Percentiles rank a stretch among this genome's conserved stretches.
Conservation (phyloP, 1,140 invertebrate species). For the Phymorhynchus buccinoides region DNA sequence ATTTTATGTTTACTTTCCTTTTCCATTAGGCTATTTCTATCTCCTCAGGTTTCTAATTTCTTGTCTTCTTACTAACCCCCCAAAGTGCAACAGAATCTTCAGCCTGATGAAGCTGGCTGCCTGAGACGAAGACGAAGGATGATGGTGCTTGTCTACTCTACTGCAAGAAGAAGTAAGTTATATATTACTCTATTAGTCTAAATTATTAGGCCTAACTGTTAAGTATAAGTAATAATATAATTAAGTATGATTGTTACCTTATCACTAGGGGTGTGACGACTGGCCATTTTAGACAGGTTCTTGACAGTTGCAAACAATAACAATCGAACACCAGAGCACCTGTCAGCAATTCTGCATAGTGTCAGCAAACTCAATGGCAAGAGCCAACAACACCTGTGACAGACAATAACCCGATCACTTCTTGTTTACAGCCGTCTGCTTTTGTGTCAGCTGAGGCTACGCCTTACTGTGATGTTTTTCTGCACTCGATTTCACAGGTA, state of each 20-base stretch:
- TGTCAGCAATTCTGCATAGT: constrained; percentile 30
- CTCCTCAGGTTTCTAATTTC: too few relatives aligned
- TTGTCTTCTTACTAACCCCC: too few relatives aligned
- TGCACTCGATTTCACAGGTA: background rate
- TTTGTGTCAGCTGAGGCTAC: constrained; percentile 27
- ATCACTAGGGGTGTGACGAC: constrained; percentile 60
- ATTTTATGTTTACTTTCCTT: too few relatives aligned
- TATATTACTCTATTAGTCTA: too few relatives aligned
- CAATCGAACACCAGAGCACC: background rate
- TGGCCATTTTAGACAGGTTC: constrained; percentile 41
- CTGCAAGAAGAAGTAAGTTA: too few relatives aligned
- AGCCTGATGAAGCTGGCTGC: too few relatives aligned
- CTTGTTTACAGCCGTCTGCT: constrained; percentile 32
- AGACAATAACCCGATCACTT: constrained; percentile 23
- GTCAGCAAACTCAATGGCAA: constrained; percentile 25
- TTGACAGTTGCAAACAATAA: background rate
- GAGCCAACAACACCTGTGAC: constrained; percentile 10
- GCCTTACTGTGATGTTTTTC: constrained; percentile 35
- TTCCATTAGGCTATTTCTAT: too few relatives aligned
- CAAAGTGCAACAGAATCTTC: too few relatives aligned
- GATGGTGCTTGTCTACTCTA: too few relatives aligned
- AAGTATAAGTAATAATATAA: too few relatives aligned
- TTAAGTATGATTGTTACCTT: constrained; percentile 57
- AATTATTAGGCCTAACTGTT: too few relatives aligned
- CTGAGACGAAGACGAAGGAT: too few relatives aligned